These are phyloP conservation scores for Bilobella aurantiaca DNA, from an alignment of 1,140 invertebrate genomes.

Conservation along the genomic window DNA sequence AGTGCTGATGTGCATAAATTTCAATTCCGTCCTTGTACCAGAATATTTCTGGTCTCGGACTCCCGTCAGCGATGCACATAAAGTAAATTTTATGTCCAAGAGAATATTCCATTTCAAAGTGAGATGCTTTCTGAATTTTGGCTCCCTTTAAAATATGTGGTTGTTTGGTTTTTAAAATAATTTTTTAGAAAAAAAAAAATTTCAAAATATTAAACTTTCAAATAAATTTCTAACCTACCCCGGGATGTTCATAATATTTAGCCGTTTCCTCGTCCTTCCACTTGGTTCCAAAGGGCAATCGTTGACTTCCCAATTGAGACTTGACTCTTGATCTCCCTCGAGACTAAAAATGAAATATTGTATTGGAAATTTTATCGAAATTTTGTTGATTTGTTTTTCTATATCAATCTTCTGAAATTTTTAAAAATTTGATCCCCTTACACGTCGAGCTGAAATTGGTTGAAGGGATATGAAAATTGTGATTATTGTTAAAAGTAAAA, in stretches of 20 bases:
- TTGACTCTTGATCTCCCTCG: slow-evolving; percentile 9
- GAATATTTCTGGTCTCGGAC: slow-evolving; percentile 73
- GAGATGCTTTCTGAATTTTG: slow-evolving; percentile 76
- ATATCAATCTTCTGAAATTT: background rate
- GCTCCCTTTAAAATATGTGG: slow-evolving; percentile 64
- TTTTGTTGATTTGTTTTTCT: background rate
- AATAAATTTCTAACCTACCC: slow-evolving; percentile 20
- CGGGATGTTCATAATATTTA: slow-evolving; percentile 30
- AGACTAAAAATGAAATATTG: background rate
- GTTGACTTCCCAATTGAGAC: slow-evolving; percentile 14
- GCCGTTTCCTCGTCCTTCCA: slow-evolving; percentile 32
- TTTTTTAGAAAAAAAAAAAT: no score
- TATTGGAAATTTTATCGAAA: no score
- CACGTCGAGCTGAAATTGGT: slow-evolving; percentile 18
- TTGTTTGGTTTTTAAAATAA: no score
- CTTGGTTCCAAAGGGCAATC: slow-evolving; percentile 28
- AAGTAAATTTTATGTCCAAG: slow-evolving; percentile 86
- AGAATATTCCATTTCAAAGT: slow-evolving; percentile 86
- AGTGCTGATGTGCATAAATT: slow-evolving; percentile 72
- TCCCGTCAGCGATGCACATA: slow-evolving; percentile 72
- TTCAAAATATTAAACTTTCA: no score
- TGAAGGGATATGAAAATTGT: background rate
- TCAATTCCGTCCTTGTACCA: slow-evolving; percentile 88
- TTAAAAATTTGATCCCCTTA: slow-evolving; percentile 1
- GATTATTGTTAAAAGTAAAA: background rate